Percentiles rank a stretch among this genome's conserved stretches.
phyloP scores from a whole-genome alignment of 2,888 invertebrate species.

The Opisthograptis luteolata region DNA sequence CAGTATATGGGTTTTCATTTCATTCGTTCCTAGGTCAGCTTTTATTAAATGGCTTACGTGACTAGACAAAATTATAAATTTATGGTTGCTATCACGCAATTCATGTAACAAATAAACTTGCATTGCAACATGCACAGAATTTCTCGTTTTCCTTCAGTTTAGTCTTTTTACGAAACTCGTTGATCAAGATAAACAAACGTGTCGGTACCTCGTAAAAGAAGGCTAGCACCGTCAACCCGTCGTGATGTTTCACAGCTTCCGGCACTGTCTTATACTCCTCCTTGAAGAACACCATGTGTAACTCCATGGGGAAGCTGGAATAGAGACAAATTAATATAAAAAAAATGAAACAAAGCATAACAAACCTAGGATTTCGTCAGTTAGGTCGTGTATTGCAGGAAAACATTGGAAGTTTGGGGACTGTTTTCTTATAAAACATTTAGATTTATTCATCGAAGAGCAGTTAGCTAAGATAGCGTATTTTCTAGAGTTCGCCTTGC shows the following conservation, averaged over 20 bases:
- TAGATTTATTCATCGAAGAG: too few relatives aligned
- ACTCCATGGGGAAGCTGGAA: slow-evolving; percentile 88
- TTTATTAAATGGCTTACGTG: slow-evolving; percentile 1
- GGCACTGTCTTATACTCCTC: slow-evolving; percentile 85
- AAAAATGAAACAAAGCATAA: too few relatives aligned
- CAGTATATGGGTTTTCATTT: neutral
- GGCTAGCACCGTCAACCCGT: slow-evolving; percentile 91
- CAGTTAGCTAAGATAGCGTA: too few relatives aligned
- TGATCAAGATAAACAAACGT: slow-evolving; percentile 30
- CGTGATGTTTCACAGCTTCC: slow-evolving; percentile 86
- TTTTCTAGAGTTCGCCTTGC: too few relatives aligned
- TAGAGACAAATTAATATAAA: too few relatives aligned
- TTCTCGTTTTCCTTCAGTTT: neutral
- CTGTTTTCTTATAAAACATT: too few relatives aligned
- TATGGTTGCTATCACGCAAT: slow-evolving; percentile 7
- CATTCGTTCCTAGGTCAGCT: neutral
- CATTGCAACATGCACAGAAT: neutral
- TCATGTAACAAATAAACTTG: neutral
- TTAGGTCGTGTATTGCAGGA: neutral
- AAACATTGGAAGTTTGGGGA: neutral
- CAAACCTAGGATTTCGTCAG: neutral
- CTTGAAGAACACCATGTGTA: slow-evolving; percentile 91
- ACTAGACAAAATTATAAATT: neutral
- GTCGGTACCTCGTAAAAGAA: slow-evolving; percentile 91
- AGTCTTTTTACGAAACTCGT: slow-evolving; percentile 12